Evolutionary conservation across 2,113 vertebrate species (phyloP).

Genomic region (Hypanus sabinus): DNA sequence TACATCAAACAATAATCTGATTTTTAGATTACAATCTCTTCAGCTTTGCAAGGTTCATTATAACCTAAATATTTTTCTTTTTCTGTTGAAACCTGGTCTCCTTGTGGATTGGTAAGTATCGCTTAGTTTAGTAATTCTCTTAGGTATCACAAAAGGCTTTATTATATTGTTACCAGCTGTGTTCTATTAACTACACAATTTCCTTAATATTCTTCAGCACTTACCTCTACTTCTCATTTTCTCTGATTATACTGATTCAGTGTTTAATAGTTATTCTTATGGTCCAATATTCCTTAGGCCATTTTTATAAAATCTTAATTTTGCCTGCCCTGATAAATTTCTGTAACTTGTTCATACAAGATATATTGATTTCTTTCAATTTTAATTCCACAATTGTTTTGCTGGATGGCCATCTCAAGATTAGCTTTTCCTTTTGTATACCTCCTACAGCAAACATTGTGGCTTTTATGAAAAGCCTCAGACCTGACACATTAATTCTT

Average conservation of each 20-base stretch:
- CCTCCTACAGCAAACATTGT: not conserved
- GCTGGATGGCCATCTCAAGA: not conserved
- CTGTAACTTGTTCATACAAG: not conserved
- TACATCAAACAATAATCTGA: not conserved
- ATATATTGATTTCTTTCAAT: not conserved
- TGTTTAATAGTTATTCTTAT: not conserved
- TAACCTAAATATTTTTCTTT: not conserved
- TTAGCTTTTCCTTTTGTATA: not conserved
- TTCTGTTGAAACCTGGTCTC: not conserved
- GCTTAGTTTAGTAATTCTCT: not conserved
- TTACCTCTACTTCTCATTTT: not conserved
- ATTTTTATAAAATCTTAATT: not conserved
- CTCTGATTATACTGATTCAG: not conserved
- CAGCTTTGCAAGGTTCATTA: not conserved
- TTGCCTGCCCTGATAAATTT: not conserved
- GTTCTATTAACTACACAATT: not conserved
- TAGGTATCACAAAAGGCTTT: not conserved
- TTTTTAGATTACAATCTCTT: not conserved
- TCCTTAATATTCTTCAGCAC: not conserved
- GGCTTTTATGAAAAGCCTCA: too few relatives aligned
- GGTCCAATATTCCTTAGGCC: not conserved
- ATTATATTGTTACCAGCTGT: not conserved
- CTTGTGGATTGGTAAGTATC: not conserved
- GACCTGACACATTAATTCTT: too few relatives aligned
- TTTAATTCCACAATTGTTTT: not conserved